phyloP scores from a whole-genome alignment of 1,140 invertebrate genomes.

The Drosophila sulfurigaster region DNA sequence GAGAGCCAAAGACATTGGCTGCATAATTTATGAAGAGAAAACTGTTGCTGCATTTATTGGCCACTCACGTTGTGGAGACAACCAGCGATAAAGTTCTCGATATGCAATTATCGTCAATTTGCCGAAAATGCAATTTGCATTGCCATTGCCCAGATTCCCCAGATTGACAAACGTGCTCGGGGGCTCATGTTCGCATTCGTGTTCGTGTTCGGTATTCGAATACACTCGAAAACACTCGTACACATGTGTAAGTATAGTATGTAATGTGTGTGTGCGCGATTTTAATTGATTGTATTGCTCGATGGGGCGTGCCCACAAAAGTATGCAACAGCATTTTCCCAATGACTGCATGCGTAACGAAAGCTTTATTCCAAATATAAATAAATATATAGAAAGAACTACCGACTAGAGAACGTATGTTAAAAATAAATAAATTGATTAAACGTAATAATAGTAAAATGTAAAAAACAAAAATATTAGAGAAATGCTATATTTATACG shows the following conservation, averaged over 20 bases:
- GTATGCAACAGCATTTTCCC: slow-evolving; percentile 40
- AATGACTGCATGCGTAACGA: slow-evolving; percentile 46
- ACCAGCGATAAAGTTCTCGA: slow-evolving; percentile 13
- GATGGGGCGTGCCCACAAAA: slow-evolving; percentile 21
- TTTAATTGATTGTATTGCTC: slow-evolving; percentile 12
- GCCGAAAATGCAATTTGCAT: slow-evolving; percentile 8
- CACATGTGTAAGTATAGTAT: slow-evolving; percentile 11
- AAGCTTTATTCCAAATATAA: slow-evolving; percentile 43
- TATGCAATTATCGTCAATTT: slow-evolving; percentile 37
- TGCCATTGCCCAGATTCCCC: slow-evolving; percentile 8
- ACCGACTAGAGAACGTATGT: slow-evolving; percentile 22
- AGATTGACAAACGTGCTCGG: not conserved
- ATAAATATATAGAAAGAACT: slow-evolving; percentile 11
- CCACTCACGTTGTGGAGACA: not conserved
- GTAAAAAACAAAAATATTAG: slow-evolving; percentile 13
- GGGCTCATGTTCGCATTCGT: not conserved
- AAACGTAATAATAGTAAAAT: slow-evolving; percentile 7
- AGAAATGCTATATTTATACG: slow-evolving; percentile 32
- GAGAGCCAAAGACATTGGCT: slow-evolving; percentile 4
- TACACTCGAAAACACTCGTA: not conserved
- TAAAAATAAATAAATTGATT: not conserved
- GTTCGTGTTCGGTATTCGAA: not conserved
- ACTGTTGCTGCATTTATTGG: slow-evolving; percentile 35
- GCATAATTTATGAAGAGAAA: slow-evolving; percentile 17
- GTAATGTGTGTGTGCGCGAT: slow-evolving; percentile 16